phyloP scores from a whole-genome alignment of 1,140 invertebrate species.

The Ruditapes philippinarum region DNA sequence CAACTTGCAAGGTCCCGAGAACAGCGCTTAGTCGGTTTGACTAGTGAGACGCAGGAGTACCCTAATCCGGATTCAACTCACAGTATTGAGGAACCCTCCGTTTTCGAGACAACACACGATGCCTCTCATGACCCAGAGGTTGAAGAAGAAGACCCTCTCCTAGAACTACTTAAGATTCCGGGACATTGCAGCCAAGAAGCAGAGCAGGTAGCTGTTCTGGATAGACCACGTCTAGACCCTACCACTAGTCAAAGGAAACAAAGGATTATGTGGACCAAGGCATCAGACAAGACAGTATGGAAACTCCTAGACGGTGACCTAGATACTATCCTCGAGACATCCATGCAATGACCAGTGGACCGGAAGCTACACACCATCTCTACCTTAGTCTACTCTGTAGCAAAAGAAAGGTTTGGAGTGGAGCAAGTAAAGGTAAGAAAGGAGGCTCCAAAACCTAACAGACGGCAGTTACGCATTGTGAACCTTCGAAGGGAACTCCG shows the following conservation, averaged over 20 bases:
- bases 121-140: not conserved
- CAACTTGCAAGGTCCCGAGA: not conserved
- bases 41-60: conserved; percentile 57
- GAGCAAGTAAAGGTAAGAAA: conserved; percentile 26
- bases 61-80: conserved; percentile 21
- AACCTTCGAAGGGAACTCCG: conserved; percentile 3
- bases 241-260: not conserved
- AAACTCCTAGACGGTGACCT: conserved; percentile 19
- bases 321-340: conserved; percentile 10
- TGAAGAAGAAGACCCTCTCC: not conserved
- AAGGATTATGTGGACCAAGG: conserved; percentile 17
- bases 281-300: not conserved
- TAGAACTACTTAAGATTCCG: not conserved
- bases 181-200: not conserved
- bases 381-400: conserved; percentile 14
- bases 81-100: conserved; percentile 33
- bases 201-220: conserved; percentile 1
- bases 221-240: not conserved
- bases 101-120: conserved; percentile 11
- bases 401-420: conserved; percentile 31
- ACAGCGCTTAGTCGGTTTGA: conserved; percentile 21
- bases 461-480: conserved; percentile 19
- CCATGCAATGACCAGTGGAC: conserved; percentile 11
- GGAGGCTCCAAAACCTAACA: conserved; percentile 11
- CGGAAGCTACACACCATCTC: conserved; percentile 17